Percentiles rank a stretch among this genome's conserved stretches.
These are phyloP conservation scores for Erythrocebus patas DNA, from an alignment of 2,113 vertebrate species.

Conservation along the genomic window DNA sequence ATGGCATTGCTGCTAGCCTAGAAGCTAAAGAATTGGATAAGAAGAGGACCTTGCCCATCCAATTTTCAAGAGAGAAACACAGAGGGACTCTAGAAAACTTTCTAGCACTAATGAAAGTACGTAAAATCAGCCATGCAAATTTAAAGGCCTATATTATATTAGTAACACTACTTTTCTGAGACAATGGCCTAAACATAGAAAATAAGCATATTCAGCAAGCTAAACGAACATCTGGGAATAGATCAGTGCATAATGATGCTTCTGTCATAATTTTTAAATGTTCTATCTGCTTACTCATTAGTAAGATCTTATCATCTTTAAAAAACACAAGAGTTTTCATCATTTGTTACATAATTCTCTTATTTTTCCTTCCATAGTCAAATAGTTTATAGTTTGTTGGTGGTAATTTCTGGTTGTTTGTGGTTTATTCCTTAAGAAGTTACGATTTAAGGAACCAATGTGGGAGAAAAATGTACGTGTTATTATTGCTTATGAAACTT, in stretches of 20 bases:
- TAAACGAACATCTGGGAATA: background rate
- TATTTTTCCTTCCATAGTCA: background rate
- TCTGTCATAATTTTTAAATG: background rate
- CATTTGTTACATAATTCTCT: background rate
- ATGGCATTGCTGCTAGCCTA: background rate
- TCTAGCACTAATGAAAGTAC: background rate
- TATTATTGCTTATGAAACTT: background rate
- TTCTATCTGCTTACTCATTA: background rate
- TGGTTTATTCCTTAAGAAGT: background rate
- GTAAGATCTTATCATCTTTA: background rate
- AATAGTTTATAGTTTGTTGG: background rate
- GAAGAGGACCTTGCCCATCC: accelerated
- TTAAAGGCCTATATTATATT: background rate
- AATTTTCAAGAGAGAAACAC: background rate
- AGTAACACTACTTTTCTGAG: background rate
- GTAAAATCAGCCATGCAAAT: background rate
- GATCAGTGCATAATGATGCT: background rate
- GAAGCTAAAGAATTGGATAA: background rate
- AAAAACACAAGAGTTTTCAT: background rate
- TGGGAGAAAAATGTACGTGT: background rate
- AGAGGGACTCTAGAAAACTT: background rate
- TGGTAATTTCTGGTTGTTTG: background rate
- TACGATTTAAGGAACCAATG: background rate
- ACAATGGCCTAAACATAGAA: background rate
- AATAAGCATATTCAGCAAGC: background rate